Percentiles rank a stretch among this genome's conserved stretches.
These are phyloP conservation scores for Athalia rosae DNA, from an alignment of 2,888 invertebrate species.

Conservation along the genomic window DNA sequence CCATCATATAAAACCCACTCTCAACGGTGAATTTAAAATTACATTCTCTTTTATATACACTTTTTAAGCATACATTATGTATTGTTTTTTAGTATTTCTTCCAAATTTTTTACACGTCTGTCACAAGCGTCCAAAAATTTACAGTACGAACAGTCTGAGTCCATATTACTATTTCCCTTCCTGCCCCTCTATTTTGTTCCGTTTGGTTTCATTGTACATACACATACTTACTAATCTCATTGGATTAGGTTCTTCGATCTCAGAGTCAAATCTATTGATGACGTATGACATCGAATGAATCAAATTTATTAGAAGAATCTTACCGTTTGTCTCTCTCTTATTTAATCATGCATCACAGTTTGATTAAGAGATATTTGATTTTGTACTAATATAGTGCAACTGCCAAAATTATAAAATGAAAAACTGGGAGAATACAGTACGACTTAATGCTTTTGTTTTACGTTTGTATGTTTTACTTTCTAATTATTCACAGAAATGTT, in stretches of 20 bases:
- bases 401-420: too few relatives aligned
- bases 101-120: conserved; percentile 5
- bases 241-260: too few relatives aligned
- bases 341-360: background rate
- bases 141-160: conserved; percentile 48
- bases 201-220: background rate
- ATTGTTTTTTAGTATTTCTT: conserved; percentile 46
- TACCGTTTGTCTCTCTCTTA: background rate
- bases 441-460: conserved; percentile 7
- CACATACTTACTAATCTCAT: background rate
- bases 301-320: too few relatives aligned
- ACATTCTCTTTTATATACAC: conserved; percentile 54
- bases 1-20: conserved; percentile 45
- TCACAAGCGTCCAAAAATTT: conserved; percentile 44
- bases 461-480: background rate
- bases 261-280: too few relatives aligned
- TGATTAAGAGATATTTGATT: background rate
- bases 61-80: conserved; percentile 49
- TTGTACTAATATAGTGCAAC: conserved; percentile 30
- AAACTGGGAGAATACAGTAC: background rate
- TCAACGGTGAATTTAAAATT: conserved; percentile 47
- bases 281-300: too few relatives aligned
- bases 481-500: too few relatives aligned
- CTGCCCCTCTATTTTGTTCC: background rate
- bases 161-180: conserved; percentile 2